Evolutionary conservation across 64 coral and sea anemone species (phyloP), one percentile per base, ranked within the genome.

Genomic region (Acropora tenuis): DNA sequence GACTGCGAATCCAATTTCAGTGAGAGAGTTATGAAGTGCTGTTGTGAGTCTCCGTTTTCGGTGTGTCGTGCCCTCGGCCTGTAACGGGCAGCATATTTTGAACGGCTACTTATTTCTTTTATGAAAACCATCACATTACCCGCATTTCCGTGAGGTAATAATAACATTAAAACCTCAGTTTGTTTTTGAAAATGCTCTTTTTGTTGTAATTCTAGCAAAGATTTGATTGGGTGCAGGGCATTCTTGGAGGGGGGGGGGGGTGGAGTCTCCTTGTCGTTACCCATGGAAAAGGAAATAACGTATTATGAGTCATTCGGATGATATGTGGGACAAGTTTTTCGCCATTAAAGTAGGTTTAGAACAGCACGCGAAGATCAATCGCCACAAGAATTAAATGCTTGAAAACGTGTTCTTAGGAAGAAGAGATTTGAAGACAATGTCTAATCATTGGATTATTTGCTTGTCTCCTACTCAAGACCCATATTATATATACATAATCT

Each of bases 131-230:
- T 72, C 49, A 50, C 12, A 85, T 85, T 71, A 85, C 72, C 65
- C 82, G 63, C 63, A 71, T 85, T 85, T 85, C 82, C 82, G 67
- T 65, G 45, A 85, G 82, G 46, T 72, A 71, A 49, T 68, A 71
- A 71, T 48, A 72, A 84, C 30, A 11, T 12, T 71, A 48, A 85
- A 19, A 50, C 65, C 0, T 66, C 5, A 49, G 66, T 47, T 68
- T 84, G 16, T 84, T 66, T 46, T 8, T 45, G 11, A 13, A 30
- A 30, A 66, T 20, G 55, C 18, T 10, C 13, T 63, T 12, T 67
- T 66, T 67, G 1, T 80, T 8, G 2, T 53, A 15, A 79, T n/a
- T 74, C 63, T 43, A 43, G 1, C 60, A 63, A 12, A 13, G 10
- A 16, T 40, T 59, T 8, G 45, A 40, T 83, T 60, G 50, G 12